Conservation (phyloP, 2,888 invertebrate species). For the Pheosia gnoma region DNA sequence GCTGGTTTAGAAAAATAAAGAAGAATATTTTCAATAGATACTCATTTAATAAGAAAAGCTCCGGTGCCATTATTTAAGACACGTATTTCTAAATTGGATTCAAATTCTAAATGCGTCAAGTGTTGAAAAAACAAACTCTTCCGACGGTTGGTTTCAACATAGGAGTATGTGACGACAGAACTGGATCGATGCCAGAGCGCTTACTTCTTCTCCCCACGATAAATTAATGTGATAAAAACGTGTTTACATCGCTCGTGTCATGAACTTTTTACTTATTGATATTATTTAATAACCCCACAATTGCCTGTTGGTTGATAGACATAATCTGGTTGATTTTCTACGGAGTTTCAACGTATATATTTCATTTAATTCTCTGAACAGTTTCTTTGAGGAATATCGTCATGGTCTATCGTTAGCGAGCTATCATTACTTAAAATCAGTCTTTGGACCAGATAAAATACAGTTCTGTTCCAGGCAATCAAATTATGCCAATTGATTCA, state of each 20-base stretch:
- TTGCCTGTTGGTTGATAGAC: background rate
- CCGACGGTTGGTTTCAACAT: background rate
- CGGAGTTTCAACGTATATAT: background rate
- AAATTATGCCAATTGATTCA: no score
- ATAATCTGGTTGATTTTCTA: background rate
- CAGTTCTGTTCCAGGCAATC: no score
- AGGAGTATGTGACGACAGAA: conserved; percentile 18
- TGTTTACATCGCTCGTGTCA: conserved; percentile 26
- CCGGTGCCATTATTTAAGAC: no score
- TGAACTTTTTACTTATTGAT: conserved; percentile 10
- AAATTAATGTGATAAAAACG: conserved; percentile 28
- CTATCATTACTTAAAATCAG: no score
- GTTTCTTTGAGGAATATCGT: background rate
- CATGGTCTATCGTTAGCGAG: no score
- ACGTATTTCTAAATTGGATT: background rate
- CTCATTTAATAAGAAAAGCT: no score
- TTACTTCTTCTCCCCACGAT: conserved; percentile 14
- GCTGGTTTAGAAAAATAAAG: background rate
- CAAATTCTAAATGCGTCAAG: background rate
- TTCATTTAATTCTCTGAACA: background rate
- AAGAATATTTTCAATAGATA: no score
- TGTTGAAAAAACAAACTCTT: background rate
- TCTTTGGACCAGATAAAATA: no score
- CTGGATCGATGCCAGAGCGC: conserved; percentile 34
- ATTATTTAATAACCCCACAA: conserved; percentile 5